Conservation (phyloP, 2,797 vertebrate species). For the Lindbergichthys nudifrons region DNA sequence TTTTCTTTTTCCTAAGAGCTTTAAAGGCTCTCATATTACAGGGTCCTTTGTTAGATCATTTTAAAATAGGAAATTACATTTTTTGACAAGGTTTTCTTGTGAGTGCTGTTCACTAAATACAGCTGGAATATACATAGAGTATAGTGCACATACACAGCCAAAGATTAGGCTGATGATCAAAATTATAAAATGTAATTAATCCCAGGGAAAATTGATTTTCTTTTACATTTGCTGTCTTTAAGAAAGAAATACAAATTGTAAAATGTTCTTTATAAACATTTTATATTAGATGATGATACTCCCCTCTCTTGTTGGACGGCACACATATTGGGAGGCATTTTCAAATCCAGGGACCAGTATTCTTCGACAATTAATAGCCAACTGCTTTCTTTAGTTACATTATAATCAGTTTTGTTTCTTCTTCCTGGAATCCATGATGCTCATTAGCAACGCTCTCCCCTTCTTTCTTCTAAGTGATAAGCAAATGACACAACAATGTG, state of each 20-base stretch:
- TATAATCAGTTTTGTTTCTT: background rate
- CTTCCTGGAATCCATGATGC: slow-evolving; percentile 6
- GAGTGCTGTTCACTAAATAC: background rate
- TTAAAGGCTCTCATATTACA: background rate
- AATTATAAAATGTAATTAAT: no score
- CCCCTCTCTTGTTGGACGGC: no score
- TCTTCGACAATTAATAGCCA: slow-evolving; percentile 54
- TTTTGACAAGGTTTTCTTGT: background rate
- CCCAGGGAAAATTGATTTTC: no score
- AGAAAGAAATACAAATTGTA: no score
- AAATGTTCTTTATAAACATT: no score
- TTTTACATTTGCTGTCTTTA: no score
- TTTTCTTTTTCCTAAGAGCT: background rate
- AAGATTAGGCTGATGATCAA: background rate
- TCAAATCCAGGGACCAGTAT: slow-evolving; percentile 11
- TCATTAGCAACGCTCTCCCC: slow-evolving; percentile 32
- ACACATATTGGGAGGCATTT: background rate
- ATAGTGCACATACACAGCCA: background rate
- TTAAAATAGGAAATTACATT: background rate
- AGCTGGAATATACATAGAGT: background rate
- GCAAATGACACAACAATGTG: slow-evolving; percentile 65
- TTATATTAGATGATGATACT: no score
- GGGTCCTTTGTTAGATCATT: slow-evolving; percentile 6
- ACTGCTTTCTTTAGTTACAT: slow-evolving; percentile 50
- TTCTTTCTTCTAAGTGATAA: slow-evolving; percentile 65